Conservation (phyloP, 2,888 invertebrate genomes). For the Pseudococcus viburni region DNA sequence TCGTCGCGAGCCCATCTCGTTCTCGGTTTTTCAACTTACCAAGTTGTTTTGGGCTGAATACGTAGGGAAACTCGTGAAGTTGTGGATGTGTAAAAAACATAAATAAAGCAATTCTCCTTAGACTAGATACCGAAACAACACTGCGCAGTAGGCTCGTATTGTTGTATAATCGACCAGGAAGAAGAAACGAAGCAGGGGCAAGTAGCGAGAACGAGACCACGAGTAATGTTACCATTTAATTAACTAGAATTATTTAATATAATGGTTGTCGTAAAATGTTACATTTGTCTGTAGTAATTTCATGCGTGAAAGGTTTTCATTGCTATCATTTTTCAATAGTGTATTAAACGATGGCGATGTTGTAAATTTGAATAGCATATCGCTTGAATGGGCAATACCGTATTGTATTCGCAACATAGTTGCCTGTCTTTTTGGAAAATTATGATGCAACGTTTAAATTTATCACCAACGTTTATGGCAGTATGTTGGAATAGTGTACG, state of each 20-base stretch:
- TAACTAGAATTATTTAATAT: constrained; percentile 49
- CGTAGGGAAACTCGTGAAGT: neutral
- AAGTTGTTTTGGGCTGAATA: neutral
- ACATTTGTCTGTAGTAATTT: constrained; percentile 46
- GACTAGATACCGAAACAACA: neutral
- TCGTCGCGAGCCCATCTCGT: neutral
- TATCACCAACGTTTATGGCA: neutral
- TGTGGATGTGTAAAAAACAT: constrained; percentile 32
- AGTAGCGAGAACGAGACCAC: neutral
- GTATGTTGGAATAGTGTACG: neutral
- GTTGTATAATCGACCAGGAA: neutral
- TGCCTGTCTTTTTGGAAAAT: constrained; percentile 19
- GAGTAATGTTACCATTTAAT: constrained; percentile 34
- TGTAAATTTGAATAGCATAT: constrained; percentile 30
- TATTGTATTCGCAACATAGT: constrained; percentile 16
- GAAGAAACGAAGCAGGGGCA: neutral
- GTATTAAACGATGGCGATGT: constrained; percentile 19
- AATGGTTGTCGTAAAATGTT: constrained; percentile 40
- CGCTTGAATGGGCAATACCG: constrained; percentile 28
- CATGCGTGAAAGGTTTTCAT: constrained; percentile 47
- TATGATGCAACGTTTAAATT: neutral
- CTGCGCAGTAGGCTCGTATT: neutral
- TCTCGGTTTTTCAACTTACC: neutral
- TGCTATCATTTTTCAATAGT: constrained; percentile 43
- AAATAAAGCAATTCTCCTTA: constrained; percentile 44